Conservation (phyloP, 1,140 invertebrate genomes). For the Lasioglossum albipes region DNA sequence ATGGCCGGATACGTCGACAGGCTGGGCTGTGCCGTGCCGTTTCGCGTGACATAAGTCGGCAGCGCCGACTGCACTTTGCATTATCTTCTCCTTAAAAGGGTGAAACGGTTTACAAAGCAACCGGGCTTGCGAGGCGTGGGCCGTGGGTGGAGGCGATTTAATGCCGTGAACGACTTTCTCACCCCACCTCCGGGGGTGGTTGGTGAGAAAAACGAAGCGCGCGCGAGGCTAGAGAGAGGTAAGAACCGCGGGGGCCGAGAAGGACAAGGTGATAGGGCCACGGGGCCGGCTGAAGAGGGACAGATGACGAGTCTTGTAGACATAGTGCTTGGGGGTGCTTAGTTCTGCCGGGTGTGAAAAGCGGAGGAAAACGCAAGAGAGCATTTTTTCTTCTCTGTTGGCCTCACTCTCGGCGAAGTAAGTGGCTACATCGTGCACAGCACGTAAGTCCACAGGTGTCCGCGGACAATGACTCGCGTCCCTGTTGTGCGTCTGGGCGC, state of each 20-base stretch:
- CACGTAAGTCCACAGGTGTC: slow-evolving; percentile 77
- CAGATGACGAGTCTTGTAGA: slow-evolving; percentile 46
- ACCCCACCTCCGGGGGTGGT: background rate
- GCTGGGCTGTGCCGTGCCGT: background rate
- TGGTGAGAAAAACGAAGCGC: slow-evolving; percentile 13
- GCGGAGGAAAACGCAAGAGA: slow-evolving; percentile 72
- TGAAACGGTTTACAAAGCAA: slow-evolving; percentile 45
- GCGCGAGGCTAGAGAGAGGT: slow-evolving; percentile 34
- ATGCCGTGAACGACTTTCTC: slow-evolving; percentile 65
- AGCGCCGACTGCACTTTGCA: slow-evolving; percentile 30
- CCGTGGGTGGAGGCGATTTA: slow-evolving; percentile 68
- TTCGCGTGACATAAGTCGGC: slow-evolving; percentile 27
- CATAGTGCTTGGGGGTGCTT: slow-evolving; percentile 52
- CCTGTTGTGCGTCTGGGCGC: slow-evolving; percentile 30
- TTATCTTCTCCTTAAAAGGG: slow-evolving; percentile 44
- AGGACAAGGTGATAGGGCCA: slow-evolving; percentile 2
- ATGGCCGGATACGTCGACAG: background rate
- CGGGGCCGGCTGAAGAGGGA: slow-evolving; percentile 17
- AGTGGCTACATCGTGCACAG: slow-evolving; percentile 72
- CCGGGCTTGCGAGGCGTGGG: slow-evolving; percentile 43
- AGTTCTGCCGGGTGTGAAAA: slow-evolving; percentile 59
- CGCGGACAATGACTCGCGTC: slow-evolving; percentile 74
- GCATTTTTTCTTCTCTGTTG: slow-evolving; percentile 57
- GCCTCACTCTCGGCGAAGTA: slow-evolving; percentile 61
- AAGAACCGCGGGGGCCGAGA: slow-evolving; percentile 25